These are phyloP conservation scores for Cinara cedri DNA, from an alignment of 2,888 invertebrate genomes.

Conservation along the genomic window DNA sequence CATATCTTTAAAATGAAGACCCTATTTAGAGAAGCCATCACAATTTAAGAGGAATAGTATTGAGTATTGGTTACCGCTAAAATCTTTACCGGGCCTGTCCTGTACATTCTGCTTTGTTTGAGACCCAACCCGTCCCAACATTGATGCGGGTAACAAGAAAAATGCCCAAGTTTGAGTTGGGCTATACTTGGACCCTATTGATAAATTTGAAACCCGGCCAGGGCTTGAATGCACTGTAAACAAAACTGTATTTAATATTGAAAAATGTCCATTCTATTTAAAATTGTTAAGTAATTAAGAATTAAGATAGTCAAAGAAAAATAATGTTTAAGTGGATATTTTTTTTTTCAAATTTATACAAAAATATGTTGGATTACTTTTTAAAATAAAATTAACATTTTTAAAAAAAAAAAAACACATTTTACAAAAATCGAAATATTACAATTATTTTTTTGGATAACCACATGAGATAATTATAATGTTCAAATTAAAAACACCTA, in stretches of 20 bases:
- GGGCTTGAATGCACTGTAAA: constrained; percentile 19
- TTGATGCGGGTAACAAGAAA: constrained; percentile 26
- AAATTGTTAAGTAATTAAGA: too few relatives aligned
- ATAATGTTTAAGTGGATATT: too few relatives aligned
- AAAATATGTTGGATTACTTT: too few relatives aligned
- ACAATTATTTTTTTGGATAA: too few relatives aligned
- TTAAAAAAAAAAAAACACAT: too few relatives aligned
- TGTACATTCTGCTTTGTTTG: constrained; percentile 38
- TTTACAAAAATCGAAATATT: too few relatives aligned
- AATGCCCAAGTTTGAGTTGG: constrained; percentile 19
- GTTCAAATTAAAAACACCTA: too few relatives aligned
- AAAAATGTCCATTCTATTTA: neutral
- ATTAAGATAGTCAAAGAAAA: too few relatives aligned
- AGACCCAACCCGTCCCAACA: constrained; percentile 48
- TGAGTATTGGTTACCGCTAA: constrained; percentile 23
- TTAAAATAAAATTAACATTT: too few relatives aligned
- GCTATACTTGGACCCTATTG: constrained; percentile 18
- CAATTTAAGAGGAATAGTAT: neutral
- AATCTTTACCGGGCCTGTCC: constrained; percentile 9
- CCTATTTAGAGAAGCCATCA: neutral
- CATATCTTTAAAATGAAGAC: neutral
- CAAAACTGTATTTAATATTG: constrained; percentile 10
- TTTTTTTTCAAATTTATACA: too few relatives aligned
- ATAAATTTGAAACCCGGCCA: constrained; percentile 34
- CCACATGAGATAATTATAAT: too few relatives aligned